phyloP scores from a whole-genome alignment of 2,113 vertebrate species.

The Gnathochromis pfefferi region DNA sequence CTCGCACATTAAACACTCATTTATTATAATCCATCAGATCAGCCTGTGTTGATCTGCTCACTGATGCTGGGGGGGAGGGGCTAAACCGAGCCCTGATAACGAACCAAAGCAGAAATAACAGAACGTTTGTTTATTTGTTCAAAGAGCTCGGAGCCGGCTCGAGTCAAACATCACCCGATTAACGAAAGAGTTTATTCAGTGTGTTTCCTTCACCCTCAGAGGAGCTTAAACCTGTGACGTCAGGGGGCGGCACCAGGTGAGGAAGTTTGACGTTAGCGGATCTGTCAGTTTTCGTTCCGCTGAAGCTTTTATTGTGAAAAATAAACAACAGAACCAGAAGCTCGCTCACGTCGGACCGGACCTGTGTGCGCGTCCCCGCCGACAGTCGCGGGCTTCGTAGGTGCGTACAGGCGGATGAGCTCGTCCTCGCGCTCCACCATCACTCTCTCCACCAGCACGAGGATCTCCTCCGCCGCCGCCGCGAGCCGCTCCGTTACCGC shows the following conservation, averaged over 20 bases:
- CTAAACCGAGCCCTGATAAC: background rate
- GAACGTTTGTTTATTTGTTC: background rate
- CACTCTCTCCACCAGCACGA: background rate
- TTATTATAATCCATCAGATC: background rate
- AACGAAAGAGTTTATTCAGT: rapidly evolving
- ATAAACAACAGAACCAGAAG: background rate
- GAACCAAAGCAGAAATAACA: background rate
- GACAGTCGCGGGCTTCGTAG: background rate
- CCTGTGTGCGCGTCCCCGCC: background rate
- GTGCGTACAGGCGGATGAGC: background rate
- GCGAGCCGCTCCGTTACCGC: background rate
- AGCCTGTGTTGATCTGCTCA: background rate
- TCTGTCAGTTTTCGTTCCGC: background rate
- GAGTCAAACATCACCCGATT: background rate
- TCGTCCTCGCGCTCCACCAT: background rate
- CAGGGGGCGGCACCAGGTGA: background rate
- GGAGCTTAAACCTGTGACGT: background rate
- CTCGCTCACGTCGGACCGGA: background rate
- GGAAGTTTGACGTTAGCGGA: rapidly evolving
- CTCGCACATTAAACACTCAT: background rate
- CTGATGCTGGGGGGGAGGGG: background rate
- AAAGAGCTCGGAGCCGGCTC: background rate
- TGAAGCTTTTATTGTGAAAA: background rate
- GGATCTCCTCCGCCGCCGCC: background rate
- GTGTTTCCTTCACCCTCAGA: background rate